phyloP scores from a whole-genome alignment of 2,113 vertebrate species.

The Crypturellus undulatus region DNA sequence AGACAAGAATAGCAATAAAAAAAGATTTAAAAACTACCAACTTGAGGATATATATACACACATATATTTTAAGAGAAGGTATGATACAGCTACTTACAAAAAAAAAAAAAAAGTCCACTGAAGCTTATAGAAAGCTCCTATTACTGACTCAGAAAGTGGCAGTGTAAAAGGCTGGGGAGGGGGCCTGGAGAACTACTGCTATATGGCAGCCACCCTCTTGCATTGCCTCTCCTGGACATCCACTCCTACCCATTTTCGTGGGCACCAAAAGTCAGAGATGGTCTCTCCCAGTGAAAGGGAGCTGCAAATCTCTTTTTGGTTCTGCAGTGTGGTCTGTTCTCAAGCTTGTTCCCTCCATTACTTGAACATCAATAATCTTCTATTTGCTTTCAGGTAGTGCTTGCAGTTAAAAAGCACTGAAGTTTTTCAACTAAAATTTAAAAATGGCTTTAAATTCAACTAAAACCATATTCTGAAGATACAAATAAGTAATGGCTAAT shows the following conservation, averaged over 20 bases:
- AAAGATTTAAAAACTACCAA: not conserved
- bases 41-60: not conserved
- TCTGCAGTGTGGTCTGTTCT: too few species aligned
- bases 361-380: not conserved
- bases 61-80: not conserved
- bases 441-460: not conserved
- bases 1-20: not conserved
- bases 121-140: not conserved
- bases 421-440: too few species aligned
- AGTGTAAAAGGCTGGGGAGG: not conserved
- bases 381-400: not conserved
- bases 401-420: not conserved
- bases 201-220: accelerated
- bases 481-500: not conserved
- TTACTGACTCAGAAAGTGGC: not conserved
- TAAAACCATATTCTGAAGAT: not conserved
- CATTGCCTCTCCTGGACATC: not conserved
- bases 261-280: not conserved
- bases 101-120: not conserved
- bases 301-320: not conserved
- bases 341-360: not conserved
- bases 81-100: not conserved
- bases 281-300: not conserved
- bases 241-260: not conserved
- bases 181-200: not conserved